Percentiles rank a stretch among this genome's conserved stretches.
Evolutionary conservation across 2,113 vertebrate species (phyloP).

Genomic region (Bungarus multicinctus): DNA sequence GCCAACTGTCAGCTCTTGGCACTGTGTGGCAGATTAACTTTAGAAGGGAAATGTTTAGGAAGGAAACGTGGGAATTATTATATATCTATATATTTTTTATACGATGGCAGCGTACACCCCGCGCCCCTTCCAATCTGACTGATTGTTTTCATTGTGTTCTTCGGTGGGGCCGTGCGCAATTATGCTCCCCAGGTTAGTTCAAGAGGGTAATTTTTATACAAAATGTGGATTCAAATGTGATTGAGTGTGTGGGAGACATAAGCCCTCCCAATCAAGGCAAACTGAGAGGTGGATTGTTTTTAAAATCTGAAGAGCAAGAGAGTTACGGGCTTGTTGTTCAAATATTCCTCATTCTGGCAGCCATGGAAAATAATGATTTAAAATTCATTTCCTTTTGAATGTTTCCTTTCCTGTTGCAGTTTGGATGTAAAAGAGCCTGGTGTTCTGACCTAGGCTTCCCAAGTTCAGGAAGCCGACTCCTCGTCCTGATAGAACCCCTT

Average conservation of each 20-base stretch:
- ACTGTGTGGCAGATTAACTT: background rate
- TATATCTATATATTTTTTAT: background rate
- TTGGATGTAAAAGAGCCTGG: background rate
- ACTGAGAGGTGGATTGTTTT: background rate
- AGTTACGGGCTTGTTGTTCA: background rate
- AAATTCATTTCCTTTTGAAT: background rate
- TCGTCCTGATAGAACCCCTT: too few relatives aligned
- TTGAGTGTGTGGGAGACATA: background rate
- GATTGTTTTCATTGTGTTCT: background rate
- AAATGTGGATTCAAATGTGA: background rate
- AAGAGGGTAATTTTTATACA: background rate
- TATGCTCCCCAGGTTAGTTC: background rate
- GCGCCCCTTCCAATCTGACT: background rate
- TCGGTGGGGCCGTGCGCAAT: background rate
- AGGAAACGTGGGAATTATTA: background rate
- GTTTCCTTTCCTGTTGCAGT: background rate
- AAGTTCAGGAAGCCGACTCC: too few relatives aligned
- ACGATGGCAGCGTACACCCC: background rate
- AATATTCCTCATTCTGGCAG: slow-evolving; percentile 4
- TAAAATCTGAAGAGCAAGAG: background rate
- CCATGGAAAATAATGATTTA: slow-evolving; percentile 8
- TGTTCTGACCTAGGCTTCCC: too few relatives aligned
- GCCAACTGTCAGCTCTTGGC: slow-evolving; percentile 17
- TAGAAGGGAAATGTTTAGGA: background rate
- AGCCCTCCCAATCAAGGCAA: background rate